Percentiles rank a stretch among this genome's conserved stretches.
phyloP scores from a whole-genome alignment of 2,113 vertebrate species.

The Silurus asotus region DNA sequence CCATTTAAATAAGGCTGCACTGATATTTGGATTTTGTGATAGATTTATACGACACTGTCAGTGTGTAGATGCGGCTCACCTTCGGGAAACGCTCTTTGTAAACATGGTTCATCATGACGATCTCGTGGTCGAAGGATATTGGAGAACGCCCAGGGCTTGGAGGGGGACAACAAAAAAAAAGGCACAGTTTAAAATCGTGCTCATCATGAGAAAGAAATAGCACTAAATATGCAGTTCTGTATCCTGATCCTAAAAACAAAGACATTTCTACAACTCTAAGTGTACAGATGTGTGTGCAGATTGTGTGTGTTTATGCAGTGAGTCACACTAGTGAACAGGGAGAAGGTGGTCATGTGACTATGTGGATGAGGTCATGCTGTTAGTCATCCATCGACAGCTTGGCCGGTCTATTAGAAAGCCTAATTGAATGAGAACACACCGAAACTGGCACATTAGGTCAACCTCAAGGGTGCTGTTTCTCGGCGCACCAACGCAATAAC shows the following conservation, averaged over 20 bases:
- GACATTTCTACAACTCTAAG: not conserved
- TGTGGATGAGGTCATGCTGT: constrained; percentile 68
- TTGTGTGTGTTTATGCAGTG: constrained; percentile 10
- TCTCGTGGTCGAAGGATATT: constrained; percentile 95
- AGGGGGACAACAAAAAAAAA: not conserved
- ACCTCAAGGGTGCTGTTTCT: constrained; percentile 57
- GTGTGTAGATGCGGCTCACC: constrained; percentile 70
- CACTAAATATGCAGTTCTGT: not conserved
- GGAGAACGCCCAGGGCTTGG: constrained; percentile 91
- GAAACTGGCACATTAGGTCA: constrained; percentile 45
- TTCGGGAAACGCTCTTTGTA: constrained; percentile 99
- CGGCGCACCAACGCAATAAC: constrained; percentile 35
- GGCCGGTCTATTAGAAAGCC: constrained; percentile 61
- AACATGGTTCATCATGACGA: constrained; percentile 99
- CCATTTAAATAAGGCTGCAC: not conserved
- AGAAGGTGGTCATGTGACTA: constrained; percentile 46
- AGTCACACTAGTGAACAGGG: constrained; percentile 51
- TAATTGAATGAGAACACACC: constrained; percentile 61
- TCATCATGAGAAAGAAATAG: not conserved
- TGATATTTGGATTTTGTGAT: not conserved
- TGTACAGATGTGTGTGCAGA: not conserved
- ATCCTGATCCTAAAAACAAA: not conserved
- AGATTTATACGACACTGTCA: not conserved
- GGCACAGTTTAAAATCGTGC: not conserved
- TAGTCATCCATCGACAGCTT: constrained; percentile 65